Base-by-base conservation (phyloP, 2,113 vertebrate genomes). In the Ginglymostoma cirratum region DNA sequence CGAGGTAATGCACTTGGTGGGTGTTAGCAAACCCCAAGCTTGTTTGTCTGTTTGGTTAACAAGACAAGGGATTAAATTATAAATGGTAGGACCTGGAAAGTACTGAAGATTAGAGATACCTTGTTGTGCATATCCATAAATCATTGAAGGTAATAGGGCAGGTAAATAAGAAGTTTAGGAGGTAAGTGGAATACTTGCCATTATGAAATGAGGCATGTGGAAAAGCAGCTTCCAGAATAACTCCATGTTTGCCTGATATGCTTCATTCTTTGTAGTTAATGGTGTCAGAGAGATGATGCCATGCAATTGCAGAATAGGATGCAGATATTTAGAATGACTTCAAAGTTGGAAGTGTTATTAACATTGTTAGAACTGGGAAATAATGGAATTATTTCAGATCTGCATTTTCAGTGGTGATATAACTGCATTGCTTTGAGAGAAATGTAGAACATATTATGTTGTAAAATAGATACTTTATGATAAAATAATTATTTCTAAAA, bases 361-460 rank as follows among this genome's bases (percentile, higher is more conserved):
- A 34, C n/a, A 15, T 78, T 14, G n/a, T 10, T 78, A 14, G 34
- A 80, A 80, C 3, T 38, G 76, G 76, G 2, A 80, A n/a, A 14
- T 15, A 38, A 80, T n/a, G 34, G 12, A 38, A 80, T 38, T 14
- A 80, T 38, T 17, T 34, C 12, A 23, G 2, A 1, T 70, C 69
- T 17, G 21, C 34, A 42, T n/a, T 86, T 93, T 83, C 96, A 96
- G 96, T 96, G 70, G 87, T 80, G 1, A 30, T 45, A 27, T 96
- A 96, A 67, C 80, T 19, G 65, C 92, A 69, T 78, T 69, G 24
- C 66, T 34, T 24, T 95, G 42, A 95, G 38, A 90, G 70, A 66
- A 48, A 92, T 92, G 66, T 90, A 69, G 24, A 95, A 96, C 96
- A 94, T 72, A 92, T 72, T 89, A 96, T 30, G 86, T 94, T 80